Percentiles rank a stretch among this genome's conserved stretches.
These are phyloP conservation scores for Graptemys geographica DNA, from an alignment of 2,797 vertebrate species.

Conservation along the genomic window DNA sequence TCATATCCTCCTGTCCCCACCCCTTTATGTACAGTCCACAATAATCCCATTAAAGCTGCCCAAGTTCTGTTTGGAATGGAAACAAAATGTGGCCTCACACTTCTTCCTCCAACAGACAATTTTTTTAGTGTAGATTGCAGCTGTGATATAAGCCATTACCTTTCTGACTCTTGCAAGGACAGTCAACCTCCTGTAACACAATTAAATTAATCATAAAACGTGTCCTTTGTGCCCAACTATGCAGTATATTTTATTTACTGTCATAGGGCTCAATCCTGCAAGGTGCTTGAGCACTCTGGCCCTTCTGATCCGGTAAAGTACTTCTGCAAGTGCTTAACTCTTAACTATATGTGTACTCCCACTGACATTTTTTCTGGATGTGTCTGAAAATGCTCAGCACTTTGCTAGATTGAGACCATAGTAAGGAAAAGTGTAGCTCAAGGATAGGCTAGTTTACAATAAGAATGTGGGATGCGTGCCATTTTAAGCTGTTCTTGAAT, in stretches of 20 bases:
- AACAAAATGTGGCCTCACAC: neutral
- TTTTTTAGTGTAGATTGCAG: neutral
- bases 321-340: neutral
- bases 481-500: rapidly evolving
- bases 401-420: rapidly evolving
- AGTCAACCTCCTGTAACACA: neutral
- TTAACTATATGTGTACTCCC: rapidly evolving
- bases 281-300: neutral
- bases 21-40: neutral
- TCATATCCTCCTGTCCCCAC: neutral
- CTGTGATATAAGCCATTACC: neutral
- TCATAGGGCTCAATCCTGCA: neutral
- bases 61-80: neutral
- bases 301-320: rapidly evolving
- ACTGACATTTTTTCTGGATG: rapidly evolving
- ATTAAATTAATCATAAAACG: constrained; percentile 7
- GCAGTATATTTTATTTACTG: neutral
- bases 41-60: neutral
- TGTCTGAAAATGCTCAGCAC: rapidly evolving
- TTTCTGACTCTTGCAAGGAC: neutral
- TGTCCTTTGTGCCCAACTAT: neutral
- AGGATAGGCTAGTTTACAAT: too few relatives aligned
- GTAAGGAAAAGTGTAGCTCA: neutral
- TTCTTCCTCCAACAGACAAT: neutral
- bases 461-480: neutral